Conservation (phyloP, 1,140 invertebrate species). For the Drosophila aff. region DNA sequence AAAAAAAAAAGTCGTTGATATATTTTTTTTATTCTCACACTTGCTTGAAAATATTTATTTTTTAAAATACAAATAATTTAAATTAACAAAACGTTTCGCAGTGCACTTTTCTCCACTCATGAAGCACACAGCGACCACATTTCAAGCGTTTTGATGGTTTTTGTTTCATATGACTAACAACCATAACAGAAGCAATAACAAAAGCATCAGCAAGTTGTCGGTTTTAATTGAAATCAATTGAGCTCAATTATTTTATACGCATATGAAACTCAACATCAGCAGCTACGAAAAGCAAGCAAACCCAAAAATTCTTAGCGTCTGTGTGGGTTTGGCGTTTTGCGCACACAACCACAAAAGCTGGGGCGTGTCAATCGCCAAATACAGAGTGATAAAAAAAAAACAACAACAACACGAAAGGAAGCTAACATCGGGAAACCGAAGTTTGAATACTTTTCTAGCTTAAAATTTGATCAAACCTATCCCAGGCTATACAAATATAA, state of each 20-base stretch:
- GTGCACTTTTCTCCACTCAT: slow-evolving; percentile 19
- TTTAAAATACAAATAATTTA: too few species aligned
- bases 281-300: slow-evolving; percentile 27
- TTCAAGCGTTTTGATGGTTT: slow-evolving; percentile 45
- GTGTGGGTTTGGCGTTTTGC: slow-evolving; percentile 65
- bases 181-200: slow-evolving; percentile 43
- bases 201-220: slow-evolving; percentile 65
- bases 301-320: slow-evolving; percentile 27
- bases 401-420: background rate
- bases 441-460: background rate
- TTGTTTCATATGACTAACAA: slow-evolving; percentile 60
- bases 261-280: slow-evolving; percentile 72
- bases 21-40: background rate
- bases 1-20: too few species aligned
- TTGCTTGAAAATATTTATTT: background rate
- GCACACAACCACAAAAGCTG: slow-evolving; percentile 33
- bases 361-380: slow-evolving; percentile 50
- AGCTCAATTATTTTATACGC: slow-evolving; percentile 82
- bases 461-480: background rate
- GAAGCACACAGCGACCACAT: slow-evolving; percentile 30
- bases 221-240: slow-evolving; percentile 82
- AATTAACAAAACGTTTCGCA: background rate
- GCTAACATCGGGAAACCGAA: background rate
- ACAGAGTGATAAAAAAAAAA: slow-evolving; percentile 44
- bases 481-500: background rate